phyloP scores from a whole-genome alignment of 2,888 invertebrate species.

The Stictocephala bisonia region DNA sequence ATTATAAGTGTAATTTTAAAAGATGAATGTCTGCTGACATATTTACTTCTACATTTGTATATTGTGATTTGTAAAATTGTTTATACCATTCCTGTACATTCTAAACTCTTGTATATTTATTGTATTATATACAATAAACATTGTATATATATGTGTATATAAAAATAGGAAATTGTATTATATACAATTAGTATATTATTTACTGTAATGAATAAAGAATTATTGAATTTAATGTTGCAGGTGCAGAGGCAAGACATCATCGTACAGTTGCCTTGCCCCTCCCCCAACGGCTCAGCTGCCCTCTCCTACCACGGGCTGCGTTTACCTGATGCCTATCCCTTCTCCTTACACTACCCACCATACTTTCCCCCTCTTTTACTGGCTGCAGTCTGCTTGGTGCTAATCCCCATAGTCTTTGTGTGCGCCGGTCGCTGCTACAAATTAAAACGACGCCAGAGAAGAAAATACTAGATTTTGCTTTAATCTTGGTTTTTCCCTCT shows the following conservation, averaged over 20 bases:
- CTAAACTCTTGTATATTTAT: too few relatives aligned
- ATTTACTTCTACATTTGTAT: too few relatives aligned
- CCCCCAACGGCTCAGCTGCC: slow-evolving; percentile 76
- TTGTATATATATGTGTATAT: too few relatives aligned
- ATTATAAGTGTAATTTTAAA: too few relatives aligned
- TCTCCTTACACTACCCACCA: background rate
- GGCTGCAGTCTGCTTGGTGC: slow-evolving; percentile 12
- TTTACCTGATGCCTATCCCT: slow-evolving; percentile 39
- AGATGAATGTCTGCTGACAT: too few relatives aligned
- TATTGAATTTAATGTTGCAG: slow-evolving; percentile 71
- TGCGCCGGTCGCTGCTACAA: slow-evolving; percentile 34
- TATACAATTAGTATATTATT: too few relatives aligned
- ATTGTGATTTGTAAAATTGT: too few relatives aligned
- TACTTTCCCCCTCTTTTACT: slow-evolving; percentile 32
- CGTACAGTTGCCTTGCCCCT: slow-evolving; percentile 83
- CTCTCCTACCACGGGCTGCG: slow-evolving; percentile 56
- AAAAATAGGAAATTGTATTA: too few relatives aligned
- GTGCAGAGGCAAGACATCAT: slow-evolving; percentile 89
- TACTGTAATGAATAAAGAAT: too few relatives aligned
- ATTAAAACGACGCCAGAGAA: background rate
- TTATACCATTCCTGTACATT: too few relatives aligned
- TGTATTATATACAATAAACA: too few relatives aligned
- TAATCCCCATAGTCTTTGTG: slow-evolving; percentile 19
- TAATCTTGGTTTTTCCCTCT: too few relatives aligned
- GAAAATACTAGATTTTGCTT: slow-evolving; percentile 20